Base-by-base conservation (phyloP, 2,113 vertebrate genomes). In the Oncorhynchus kisutch region DNA sequence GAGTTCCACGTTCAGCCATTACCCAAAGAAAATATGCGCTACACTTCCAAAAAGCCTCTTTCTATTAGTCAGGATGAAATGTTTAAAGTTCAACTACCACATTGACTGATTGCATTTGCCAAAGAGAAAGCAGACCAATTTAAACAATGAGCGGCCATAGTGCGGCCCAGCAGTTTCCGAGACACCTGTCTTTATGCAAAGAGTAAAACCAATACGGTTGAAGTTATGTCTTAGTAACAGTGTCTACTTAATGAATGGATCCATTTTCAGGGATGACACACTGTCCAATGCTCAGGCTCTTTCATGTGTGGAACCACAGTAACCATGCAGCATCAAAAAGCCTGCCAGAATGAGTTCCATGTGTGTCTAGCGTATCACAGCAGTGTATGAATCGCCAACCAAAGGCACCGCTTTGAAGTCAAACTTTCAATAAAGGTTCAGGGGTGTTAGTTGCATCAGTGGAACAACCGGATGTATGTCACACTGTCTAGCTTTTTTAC, bases 341-440 rank as follows among this genome's bases (percentile, higher is more conserved):
- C 51, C 76, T 31, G 25, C 45, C 60, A 27, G 67, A 82, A 85
- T 85, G 74, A 82, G 72, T 86, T 87, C 84, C 86, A 82, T 85
- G 78, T 86, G 88, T 85, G 78, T 45, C 75, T 68, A 34, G 51
- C 70, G 75, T 69, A 78, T 80, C 81, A 82, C 76, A 72, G 78
- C 80, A 84, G 76, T 75, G 73, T 72, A 76, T 57, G 66, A 79
- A 71, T 59, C 74, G 71, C 66, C 67, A 49, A 59, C 59, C 70
- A 65, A 62, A 78, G 54, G 71, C 54, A 78, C 64, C 45, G 27
- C 85, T 88, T 83, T 85, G 79, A 86, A 86, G 71, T 70, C 25
- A 7, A 66, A 77, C 75, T 20, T 85, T 79, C 76, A 76, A 59
- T 59, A 68, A 22, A 54, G 71, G 34, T 80, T 67, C 54, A 48